A percentile compares a stretch with the other conserved stretches of the same genome.
Conservation (phyloP, 2,888 invertebrate genomes). For the Morpho achilles region DNA sequence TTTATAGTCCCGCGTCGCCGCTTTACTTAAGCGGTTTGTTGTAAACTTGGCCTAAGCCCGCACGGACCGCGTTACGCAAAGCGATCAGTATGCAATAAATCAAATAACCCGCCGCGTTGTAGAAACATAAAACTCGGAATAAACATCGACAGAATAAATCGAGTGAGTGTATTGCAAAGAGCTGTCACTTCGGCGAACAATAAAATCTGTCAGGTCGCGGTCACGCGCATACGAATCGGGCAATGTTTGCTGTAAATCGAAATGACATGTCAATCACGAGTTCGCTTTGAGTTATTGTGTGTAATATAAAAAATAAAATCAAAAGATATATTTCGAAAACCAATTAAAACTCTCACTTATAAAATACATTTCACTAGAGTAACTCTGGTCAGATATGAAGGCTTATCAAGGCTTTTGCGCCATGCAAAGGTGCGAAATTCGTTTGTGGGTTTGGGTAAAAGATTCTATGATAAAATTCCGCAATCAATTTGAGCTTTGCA, state of each 20-base stretch:
- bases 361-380: too few species aligned
- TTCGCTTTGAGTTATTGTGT: neutral
- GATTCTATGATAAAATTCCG: too few species aligned
- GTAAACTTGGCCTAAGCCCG: conserved; percentile 2
- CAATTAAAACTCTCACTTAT: too few species aligned
- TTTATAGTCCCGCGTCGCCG: neutral
- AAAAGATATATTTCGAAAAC: too few species aligned
- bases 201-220: conserved; percentile 15
- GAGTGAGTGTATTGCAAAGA: conserved; percentile 8
- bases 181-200: conserved; percentile 15
- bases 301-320: too few species aligned
- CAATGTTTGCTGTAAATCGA: conserved; percentile 3
- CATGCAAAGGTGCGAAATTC: too few species aligned
- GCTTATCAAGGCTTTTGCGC: too few species aligned
- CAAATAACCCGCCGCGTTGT: conserved; percentile 3
- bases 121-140: conserved; percentile 6
- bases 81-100: conserved; percentile 10
- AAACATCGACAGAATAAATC: conserved; percentile 11
- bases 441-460: too few species aligned
- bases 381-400: too few species aligned
- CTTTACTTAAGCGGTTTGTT: neutral
- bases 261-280: conserved; percentile 8
- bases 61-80: conserved; percentile 6
- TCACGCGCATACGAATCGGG: conserved; percentile 2
- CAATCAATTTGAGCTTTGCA: too few species aligned